These are phyloP conservation scores for Campylorhamphus procurvoides DNA, from an alignment of 2,113 vertebrate genomes.

Conservation along the genomic window DNA sequence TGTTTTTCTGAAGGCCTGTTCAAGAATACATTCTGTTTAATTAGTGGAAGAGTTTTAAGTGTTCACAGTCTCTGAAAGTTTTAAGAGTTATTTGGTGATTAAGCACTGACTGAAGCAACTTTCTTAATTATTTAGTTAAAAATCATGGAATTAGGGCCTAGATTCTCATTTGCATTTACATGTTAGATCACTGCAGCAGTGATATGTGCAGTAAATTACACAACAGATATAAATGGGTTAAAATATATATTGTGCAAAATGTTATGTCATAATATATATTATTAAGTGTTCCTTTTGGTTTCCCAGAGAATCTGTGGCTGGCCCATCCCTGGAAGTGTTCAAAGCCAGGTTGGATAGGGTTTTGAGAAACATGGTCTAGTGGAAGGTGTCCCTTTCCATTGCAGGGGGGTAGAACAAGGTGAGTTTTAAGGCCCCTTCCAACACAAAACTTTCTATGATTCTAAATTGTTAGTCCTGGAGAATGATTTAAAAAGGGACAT, in stretches of 20 bases:
- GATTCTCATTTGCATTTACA: not conserved
- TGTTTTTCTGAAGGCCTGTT: constrained; percentile 7
- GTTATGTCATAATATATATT: no score
- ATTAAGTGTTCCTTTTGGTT: not conserved
- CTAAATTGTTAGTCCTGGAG: not conserved
- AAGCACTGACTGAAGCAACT: not conserved
- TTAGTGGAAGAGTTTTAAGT: not conserved
- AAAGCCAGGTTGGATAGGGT: fast-evolving
- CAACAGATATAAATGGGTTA: not conserved
- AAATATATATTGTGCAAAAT: not conserved
- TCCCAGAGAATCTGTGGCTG: not conserved
- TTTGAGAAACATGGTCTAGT: not conserved
- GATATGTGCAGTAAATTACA: not conserved
- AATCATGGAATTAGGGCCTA: not conserved
- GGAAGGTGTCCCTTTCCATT: not conserved
- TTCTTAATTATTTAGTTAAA: not conserved
- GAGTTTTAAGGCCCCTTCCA: not conserved
- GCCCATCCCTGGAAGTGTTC: not conserved
- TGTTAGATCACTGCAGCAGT: not conserved
- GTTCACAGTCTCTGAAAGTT: not conserved
- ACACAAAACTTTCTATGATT: not conserved
- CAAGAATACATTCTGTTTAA: not conserved
- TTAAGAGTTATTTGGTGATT: not conserved
- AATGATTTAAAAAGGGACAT: not conserved
- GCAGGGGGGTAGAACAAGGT: not conserved